Base-by-base conservation (phyloP, 2,888 invertebrate species). In the Slavum lentiscoides region DNA sequence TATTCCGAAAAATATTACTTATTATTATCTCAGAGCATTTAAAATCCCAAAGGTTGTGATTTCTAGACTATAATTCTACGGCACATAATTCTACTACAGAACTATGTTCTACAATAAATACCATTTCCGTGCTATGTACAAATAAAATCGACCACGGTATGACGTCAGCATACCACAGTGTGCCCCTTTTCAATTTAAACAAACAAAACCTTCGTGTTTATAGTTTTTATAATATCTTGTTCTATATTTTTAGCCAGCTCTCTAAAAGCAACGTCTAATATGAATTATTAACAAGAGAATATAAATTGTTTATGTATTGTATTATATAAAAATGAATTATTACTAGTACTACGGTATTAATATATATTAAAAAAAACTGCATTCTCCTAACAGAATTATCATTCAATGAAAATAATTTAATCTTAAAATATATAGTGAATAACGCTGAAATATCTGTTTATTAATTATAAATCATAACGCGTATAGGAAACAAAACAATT, bases 151-250 rank as follows among this genome's bases (percentile, higher is more conserved):
- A 70, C 69, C 11, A 55, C 3, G 6, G 13, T 8, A 49, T 9
- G 8, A 49, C 9, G 9, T 49, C 9, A 49, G 11, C 7, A 1
- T 9, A 37, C 1, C 0, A 15, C 37, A 70, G 13, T n/a, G 19
- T 58, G n/a, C 15, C 37, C 15, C 53, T 37, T 69, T 55, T 70
- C 15, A 70, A 70, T 58, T 70, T 58, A 58, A 70, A 58, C 37
- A 7, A 7, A 70, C 39, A n/a, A 15, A n/a, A n/a, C n/a, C n/a
- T 37, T 70, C n/a, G 3, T 37, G 58, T 58, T 70, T 39, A 70
- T 58, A 58, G 17, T 70, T 39, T 70, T 53, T 70, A 58, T 39
- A 58, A 39, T 39, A 13, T 58, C n/a, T 70, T 58, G 58, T 58
- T 70, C 1, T 58, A 58, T n/a, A 70, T 58, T 39, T n/a, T 69